These are phyloP conservation scores for Mystacides longicornis DNA, from an alignment of 2,888 invertebrate species.

Conservation along the genomic window DNA sequence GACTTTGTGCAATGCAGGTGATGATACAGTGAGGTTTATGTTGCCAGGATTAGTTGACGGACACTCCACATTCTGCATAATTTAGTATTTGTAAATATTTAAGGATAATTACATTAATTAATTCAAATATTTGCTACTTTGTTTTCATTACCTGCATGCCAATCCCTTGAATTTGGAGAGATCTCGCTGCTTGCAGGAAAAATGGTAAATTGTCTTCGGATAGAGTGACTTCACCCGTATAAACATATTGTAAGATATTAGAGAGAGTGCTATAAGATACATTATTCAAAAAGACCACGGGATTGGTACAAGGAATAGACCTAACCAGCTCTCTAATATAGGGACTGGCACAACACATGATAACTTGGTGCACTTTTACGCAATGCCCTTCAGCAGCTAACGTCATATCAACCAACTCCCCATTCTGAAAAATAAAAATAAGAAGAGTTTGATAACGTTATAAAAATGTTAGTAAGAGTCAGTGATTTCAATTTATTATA, in stretches of 20 bases:
- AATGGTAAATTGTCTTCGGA: conserved; percentile 30
- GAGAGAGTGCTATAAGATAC: conserved; percentile 32
- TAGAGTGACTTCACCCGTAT: conserved; percentile 40
- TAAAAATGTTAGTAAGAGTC: not conserved
- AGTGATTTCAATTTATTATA: not conserved
- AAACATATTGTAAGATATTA: conserved; percentile 39
- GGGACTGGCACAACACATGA: conserved; percentile 40
- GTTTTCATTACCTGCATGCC: conserved; percentile 30
- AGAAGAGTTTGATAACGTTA: not conserved
- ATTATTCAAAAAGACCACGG: conserved; percentile 38
- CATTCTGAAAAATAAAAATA: conserved; percentile 30
- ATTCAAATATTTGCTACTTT: too few relatives aligned
- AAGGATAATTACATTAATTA: too few relatives aligned
- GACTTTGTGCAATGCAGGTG: not conserved
- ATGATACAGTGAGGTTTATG: not conserved
- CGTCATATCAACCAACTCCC: conserved; percentile 45
- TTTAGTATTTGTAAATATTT: too few relatives aligned
- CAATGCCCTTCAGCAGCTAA: conserved; percentile 29
- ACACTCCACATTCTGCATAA: not conserved
- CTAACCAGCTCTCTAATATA: conserved; percentile 37
- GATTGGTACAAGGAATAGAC: conserved; percentile 34
- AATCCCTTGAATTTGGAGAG: conserved; percentile 35
- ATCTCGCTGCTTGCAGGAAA: conserved; percentile 36
- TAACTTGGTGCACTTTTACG: conserved; percentile 39
- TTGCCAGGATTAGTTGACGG: not conserved